Evolutionary conservation across 2,888 invertebrate genomes (phyloP).

Genomic region (Tetragnatha montana): DNA sequence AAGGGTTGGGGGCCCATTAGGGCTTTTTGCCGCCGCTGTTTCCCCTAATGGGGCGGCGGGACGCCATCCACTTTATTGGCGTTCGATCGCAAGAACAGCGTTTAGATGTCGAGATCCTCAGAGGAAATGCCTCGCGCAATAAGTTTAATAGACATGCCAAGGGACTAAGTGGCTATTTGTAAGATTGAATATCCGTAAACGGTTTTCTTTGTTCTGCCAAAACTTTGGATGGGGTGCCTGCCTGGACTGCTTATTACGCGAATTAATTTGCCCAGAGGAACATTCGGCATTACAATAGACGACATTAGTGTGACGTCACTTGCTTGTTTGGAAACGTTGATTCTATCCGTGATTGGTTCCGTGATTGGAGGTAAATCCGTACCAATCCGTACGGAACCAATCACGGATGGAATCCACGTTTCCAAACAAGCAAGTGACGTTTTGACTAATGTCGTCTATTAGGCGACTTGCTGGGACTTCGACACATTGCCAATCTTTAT

Average conservation of each 20-base stretch:
- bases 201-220: constrained; percentile 48
- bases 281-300: neutral
- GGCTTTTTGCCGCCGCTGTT: constrained; percentile 36
- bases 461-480: neutral
- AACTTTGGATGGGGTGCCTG: constrained; percentile 15
- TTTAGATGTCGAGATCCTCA: constrained; percentile 43
- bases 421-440: too few relatives aligned
- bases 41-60: constrained; percentile 33
- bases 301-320: too few relatives aligned
- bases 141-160: constrained; percentile 54
- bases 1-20: constrained; percentile 22
- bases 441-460: too few relatives aligned
- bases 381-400: too few relatives aligned
- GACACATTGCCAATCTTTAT: neutral
- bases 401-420: too few relatives aligned
- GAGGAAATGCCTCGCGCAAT: constrained; percentile 38
- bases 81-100: constrained; percentile 36
- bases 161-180: constrained; percentile 50
- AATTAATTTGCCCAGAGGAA: constrained; percentile 4
- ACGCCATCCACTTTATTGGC: constrained; percentile 40
- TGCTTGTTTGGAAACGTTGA: too few relatives aligned
- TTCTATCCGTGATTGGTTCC: too few relatives aligned
- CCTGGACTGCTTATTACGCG: constrained; percentile 16
- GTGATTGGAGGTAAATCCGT: too few relatives aligned
- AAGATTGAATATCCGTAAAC: constrained; percentile 49